Evolutionary conservation across 2,797 vertebrate species (phyloP).

Genomic region (Spea hammondii): DNA sequence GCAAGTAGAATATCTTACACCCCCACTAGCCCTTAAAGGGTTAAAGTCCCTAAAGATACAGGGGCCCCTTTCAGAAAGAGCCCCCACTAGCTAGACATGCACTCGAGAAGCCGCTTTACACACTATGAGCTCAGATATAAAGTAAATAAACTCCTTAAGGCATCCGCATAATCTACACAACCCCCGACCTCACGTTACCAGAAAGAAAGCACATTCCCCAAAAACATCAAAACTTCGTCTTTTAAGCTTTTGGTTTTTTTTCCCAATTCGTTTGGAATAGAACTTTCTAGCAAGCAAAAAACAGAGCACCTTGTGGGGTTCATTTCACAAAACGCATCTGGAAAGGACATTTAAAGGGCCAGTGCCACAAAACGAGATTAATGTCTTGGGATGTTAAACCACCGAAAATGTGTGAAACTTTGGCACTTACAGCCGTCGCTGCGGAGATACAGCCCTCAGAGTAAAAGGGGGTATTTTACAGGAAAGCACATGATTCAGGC

Average conservation of each 20-base stretch:
- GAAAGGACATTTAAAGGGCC: constrained; percentile 58
- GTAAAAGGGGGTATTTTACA: constrained; percentile 77
- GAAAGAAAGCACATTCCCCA: constrained; percentile 52
- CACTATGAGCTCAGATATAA: constrained; percentile 68
- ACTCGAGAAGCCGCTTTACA: constrained; percentile 52
- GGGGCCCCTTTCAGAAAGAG: background rate
- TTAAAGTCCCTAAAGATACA: background rate
- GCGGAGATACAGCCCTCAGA: constrained; percentile 75
- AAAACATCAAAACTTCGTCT: constrained; percentile 48
- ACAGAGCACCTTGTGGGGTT: constrained; percentile 46
- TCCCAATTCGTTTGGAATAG: constrained; percentile 9
- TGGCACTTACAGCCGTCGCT: constrained; percentile 75
- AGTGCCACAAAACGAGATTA: constrained; percentile 62
- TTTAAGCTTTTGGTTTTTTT: background rate
- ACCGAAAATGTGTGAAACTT: constrained; percentile 70
- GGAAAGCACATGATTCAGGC: constrained; percentile 79
- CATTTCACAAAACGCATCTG: constrained; percentile 63
- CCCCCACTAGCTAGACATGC: background rate
- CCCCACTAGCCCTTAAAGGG: background rate
- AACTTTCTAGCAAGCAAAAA: constrained; percentile 55
- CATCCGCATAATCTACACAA: constrained; percentile 67
- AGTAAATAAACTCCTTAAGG: constrained; percentile 54
- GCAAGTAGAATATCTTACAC: background rate
- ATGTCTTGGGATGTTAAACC: constrained; percentile 67
- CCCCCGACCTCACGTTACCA: constrained; percentile 61